Evolutionary conservation across 92 coral and sea anemone species (phyloP), one percentile per base, ranked within the genome.

Genomic region (Parazoanthus swiftii): DNA sequence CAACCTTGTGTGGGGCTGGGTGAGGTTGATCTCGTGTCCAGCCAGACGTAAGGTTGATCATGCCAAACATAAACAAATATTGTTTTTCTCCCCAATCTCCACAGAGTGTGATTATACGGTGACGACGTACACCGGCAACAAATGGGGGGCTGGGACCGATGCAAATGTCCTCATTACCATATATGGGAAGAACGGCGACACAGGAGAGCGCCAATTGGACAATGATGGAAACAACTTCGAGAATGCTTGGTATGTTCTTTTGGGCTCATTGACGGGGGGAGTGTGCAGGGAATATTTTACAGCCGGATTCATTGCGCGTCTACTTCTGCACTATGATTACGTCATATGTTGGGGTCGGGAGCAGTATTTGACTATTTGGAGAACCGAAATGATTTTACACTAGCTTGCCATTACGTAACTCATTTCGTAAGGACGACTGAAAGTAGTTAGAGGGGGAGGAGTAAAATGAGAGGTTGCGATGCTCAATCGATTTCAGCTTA

Each of bases 121-220:
- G 23, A 91, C 93, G 75, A 89, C 94, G 48, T 93, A 90, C 90
- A 95, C 98, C 46, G 96, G 96, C 11, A 86, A 89, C 70, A 76
- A 65, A 59, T 91, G 94, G 86, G 95, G 96, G 5, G 95, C 95
- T 92, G 98, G 98, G 81, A 95, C 98, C 46, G 96, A 95, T 81
- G 96, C 98, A 20, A 95, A 95, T 86, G 96, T 95, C 0, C 89
- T 94, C 38, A 56, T 93, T 86, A 95, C 96, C 91, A 93, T 95
- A 93, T 89, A 89, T 92, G 98, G 98, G 58, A 92, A 91, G 85
- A 82, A 92, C 37, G 98, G 96, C 5, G 93, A 92, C 77, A 88
- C 96, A 1, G 98, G 96, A 13, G 92, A 91, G 81, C 93, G 81
- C 36, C 71, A 90, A 79, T 80, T 95, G 88, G 98, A 95, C 85